A percentile compares a stretch with the other conserved stretches of the same genome.
These are phyloP conservation scores for Halesus radiatus DNA, from an alignment of 1,140 invertebrate species.

Conservation along the genomic window DNA sequence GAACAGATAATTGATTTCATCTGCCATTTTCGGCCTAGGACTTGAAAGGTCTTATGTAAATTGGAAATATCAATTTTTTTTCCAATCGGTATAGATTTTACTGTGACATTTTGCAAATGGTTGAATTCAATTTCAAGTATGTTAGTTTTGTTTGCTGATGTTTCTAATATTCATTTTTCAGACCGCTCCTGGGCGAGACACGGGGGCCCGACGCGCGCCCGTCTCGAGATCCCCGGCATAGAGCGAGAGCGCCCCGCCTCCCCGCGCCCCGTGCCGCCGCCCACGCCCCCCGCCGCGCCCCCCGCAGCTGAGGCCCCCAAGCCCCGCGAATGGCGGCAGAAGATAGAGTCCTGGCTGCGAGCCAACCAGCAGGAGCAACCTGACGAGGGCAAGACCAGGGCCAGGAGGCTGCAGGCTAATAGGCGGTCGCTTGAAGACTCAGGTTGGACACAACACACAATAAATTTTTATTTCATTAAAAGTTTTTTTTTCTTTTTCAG, in stretches of 20 bases:
- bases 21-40: no score
- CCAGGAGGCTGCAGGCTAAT: slow-evolving; percentile 76
- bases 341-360: slow-evolving; percentile 92
- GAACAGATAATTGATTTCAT: no score
- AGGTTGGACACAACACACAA: slow-evolving; percentile 66
- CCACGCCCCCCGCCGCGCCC: slow-evolving; percentile 64
- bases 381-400: slow-evolving; percentile 75
- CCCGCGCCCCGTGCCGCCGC: slow-evolving; percentile 72
- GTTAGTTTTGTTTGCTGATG: not conserved
- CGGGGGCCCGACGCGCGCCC: slow-evolving; percentile 78
- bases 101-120: no score
- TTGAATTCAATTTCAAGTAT: not conserved
- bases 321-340: slow-evolving; percentile 83
- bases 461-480: no score
- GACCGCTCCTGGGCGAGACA: slow-evolving; percentile 90
- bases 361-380: slow-evolving; percentile 86
- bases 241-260: slow-evolving; percentile 83
- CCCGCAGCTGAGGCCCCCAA: slow-evolving; percentile 62
- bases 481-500: no score
- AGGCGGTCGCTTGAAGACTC: slow-evolving; percentile 85
- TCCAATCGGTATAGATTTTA: no score
- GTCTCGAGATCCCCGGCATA: slow-evolving; percentile 76
- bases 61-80: no score
- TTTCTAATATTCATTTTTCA: slow-evolving; percentile 57
- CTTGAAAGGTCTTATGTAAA: no score